These are phyloP conservation scores for Noctilio leporinus DNA, from an alignment of 2,113 vertebrate species.

Conservation along the genomic window DNA sequence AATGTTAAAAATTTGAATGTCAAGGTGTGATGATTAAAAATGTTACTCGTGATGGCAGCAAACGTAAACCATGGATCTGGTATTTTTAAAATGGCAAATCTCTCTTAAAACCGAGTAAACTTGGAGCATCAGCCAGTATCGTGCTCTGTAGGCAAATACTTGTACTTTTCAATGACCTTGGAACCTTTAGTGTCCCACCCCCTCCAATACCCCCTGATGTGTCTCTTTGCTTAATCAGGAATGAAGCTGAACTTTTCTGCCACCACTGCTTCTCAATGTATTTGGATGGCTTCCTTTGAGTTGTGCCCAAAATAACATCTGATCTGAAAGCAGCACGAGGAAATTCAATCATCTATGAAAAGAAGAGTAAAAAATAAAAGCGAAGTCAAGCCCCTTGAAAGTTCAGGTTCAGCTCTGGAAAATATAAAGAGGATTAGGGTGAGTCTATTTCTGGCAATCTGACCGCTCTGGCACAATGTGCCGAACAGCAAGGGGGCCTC, in stretches of 20 bases:
- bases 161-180: conserved; percentile 48
- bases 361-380: conserved; percentile 52
- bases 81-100: background rate
- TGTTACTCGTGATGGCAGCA: background rate
- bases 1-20: background rate
- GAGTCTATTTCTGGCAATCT: conserved; percentile 64
- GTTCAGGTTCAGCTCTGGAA: conserved; percentile 47
- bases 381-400: conserved; percentile 37
- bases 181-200: background rate
- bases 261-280: conserved; percentile 19
- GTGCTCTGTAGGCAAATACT: background rate
- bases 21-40: background rate
- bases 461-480: conserved; percentile 23
- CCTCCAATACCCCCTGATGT: background rate
- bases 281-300: conserved; percentile 20
- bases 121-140: background rate
- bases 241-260: conserved; percentile 42
- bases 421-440: conserved; percentile 25
- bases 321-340: conserved; percentile 57
- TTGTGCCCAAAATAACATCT: conserved; percentile 29
- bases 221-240: conserved; percentile 53
- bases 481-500: conserved; percentile 52
- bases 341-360: conserved; percentile 46
- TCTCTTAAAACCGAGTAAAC: background rate
- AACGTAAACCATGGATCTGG: background rate